phyloP scores from a whole-genome alignment of 2,113 vertebrate genomes.

The Micronisus gabar region DNA sequence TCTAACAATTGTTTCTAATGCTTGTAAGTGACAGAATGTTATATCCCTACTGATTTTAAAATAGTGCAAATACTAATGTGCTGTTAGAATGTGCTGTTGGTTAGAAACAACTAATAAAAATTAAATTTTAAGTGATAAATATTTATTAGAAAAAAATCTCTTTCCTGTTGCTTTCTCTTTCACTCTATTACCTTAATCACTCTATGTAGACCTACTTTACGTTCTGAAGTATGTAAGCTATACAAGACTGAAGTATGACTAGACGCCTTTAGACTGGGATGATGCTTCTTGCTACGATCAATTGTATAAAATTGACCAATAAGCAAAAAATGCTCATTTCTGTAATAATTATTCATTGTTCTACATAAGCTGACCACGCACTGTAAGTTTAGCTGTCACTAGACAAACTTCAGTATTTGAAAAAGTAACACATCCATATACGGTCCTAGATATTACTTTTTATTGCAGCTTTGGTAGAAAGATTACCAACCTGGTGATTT shows the following conservation, averaged over 20 bases:
- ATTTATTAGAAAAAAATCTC: neutral
- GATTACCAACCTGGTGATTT: neutral
- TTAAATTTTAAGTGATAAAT: neutral
- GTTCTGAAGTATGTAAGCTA: neutral
- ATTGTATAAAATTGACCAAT: neutral
- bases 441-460: neutral
- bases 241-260: neutral
- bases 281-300: neutral
- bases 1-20: neutral
- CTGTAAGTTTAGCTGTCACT: neutral
- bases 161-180: neutral
- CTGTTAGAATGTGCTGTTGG: neutral
- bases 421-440: neutral
- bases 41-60: neutral
- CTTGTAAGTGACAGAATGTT: neutral
- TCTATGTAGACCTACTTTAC: neutral
- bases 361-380: neutral
- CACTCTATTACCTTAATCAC: neutral
- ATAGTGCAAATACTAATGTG: neutral
- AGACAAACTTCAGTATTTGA: neutral
- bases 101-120: neutral
- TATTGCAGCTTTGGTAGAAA: neutral
- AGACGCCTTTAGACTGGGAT: neutral
- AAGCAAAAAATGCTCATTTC: neutral
- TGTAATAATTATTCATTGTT: neutral